Percentiles rank a stretch among this genome's conserved stretches.
Evolutionary conservation across 2,888 invertebrate species (phyloP).

Genomic region (Leptinotarsa rubiginosa): DNA sequence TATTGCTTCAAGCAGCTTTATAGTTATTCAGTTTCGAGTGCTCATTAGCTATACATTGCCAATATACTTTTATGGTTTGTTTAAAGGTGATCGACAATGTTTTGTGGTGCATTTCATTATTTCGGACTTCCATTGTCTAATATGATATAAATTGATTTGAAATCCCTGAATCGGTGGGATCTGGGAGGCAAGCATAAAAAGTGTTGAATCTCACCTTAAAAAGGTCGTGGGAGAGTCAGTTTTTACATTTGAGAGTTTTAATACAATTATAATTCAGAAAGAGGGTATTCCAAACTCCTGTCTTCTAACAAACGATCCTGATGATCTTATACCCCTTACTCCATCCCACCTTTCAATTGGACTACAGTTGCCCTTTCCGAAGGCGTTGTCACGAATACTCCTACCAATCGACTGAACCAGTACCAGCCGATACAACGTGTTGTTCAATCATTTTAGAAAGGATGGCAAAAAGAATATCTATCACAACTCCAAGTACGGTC

Average conservation of each 20-base stretch:
- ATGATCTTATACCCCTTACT: constrained; percentile 38
- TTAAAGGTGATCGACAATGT: too few relatives aligned
- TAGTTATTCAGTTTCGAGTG: too few relatives aligned
- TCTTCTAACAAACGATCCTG: constrained; percentile 38
- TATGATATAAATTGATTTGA: too few relatives aligned
- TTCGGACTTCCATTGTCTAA: too few relatives aligned
- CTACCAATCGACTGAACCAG: constrained; percentile 25
- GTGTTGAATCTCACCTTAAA: constrained; percentile 9
- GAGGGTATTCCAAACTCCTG: constrained; percentile 46
- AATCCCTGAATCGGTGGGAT: too few relatives aligned
- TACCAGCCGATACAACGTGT: constrained; percentile 33
- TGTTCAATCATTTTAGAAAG: constrained; percentile 46
- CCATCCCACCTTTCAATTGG: constrained; percentile 53
- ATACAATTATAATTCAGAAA: constrained; percentile 40
- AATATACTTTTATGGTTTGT: too few relatives aligned
- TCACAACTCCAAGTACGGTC: constrained; percentile 39
- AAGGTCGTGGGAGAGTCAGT: constrained; percentile 23
- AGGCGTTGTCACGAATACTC: constrained; percentile 20
- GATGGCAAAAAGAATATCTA: constrained; percentile 48
- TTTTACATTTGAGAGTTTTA: constrained; percentile 37
- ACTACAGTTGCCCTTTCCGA: constrained; percentile 41
- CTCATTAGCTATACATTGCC: too few relatives aligned
- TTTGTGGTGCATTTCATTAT: too few relatives aligned
- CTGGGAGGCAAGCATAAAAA: constrained; percentile 42
- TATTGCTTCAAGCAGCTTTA: too few relatives aligned